These are phyloP conservation scores for Pseudobourletiella spinata DNA, from an alignment of 1,140 invertebrate genomes.

Conservation along the genomic window DNA sequence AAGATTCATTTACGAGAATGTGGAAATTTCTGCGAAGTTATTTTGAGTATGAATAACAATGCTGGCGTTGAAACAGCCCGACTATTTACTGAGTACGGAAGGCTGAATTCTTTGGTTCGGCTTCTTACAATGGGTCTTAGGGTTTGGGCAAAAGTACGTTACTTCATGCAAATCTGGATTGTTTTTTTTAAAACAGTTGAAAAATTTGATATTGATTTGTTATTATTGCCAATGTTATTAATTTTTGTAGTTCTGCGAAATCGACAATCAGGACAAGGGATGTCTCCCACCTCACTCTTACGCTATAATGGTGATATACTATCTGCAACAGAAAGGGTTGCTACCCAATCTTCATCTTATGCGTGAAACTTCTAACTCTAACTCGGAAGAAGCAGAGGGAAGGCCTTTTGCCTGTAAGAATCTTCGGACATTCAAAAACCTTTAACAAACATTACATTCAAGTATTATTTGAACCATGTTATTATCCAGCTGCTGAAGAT, in stretches of 20 bases:
- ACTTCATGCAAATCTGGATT: no score
- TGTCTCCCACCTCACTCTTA: constrained; percentile 25
- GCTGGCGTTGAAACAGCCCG: constrained; percentile 18
- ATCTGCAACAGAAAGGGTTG: constrained; percentile 18
- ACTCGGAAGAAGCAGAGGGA: background rate
- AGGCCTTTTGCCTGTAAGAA: constrained; percentile 18
- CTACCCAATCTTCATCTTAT: constrained; percentile 23
- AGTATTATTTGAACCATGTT: no score
- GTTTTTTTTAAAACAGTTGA: no score
- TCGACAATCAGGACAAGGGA: constrained; percentile 30
- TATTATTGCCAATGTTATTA: no score
- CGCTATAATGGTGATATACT: constrained; percentile 25
- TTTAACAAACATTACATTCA: no score
- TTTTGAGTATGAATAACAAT: constrained; percentile 23
- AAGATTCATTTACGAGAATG: constrained; percentile 20
- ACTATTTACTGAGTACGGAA: constrained; percentile 26
- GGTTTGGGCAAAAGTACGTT: constrained; percentile 23
- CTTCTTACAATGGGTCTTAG: constrained; percentile 20
- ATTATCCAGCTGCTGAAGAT: constrained; percentile 18
- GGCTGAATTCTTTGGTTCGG: constrained; percentile 21
- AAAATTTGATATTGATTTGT: background rate
- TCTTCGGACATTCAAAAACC: background rate
- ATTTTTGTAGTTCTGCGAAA: constrained; percentile 17
- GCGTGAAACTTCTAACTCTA: background rate
- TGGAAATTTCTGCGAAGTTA: background rate